Evolutionary conservation across 2,888 invertebrate species (phyloP).

Genomic region (Diadegma fenestrale): DNA sequence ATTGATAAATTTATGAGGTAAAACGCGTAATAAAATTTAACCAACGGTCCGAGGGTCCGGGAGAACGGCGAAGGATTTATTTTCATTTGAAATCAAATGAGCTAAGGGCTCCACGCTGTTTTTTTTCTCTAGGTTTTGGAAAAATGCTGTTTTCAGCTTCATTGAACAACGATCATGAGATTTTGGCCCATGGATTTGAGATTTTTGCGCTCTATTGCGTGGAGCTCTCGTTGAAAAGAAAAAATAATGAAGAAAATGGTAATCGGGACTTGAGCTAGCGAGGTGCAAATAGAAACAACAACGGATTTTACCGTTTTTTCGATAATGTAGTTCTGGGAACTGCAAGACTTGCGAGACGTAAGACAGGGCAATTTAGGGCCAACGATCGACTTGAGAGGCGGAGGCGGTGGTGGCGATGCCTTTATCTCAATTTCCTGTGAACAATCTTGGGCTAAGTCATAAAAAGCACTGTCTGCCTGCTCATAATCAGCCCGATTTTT

Average conservation of each 20-base stretch:
- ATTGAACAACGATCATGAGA: constrained; percentile 17
- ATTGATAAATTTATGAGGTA: constrained; percentile 72
- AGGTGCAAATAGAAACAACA: constrained; percentile 75
- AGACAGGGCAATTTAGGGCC: constrained; percentile 84
- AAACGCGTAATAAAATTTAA: constrained; percentile 71
- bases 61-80: constrained; percentile 61
- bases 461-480: constrained; percentile 77
- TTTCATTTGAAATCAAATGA: constrained; percentile 4
- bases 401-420: constrained; percentile 82
- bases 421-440: constrained; percentile 84
- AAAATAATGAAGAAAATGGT: constrained; percentile 43
- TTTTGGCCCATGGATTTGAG: background rate
- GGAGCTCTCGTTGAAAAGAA: constrained; percentile 27
- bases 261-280: constrained; percentile 74
- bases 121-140: background rate
- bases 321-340: constrained; percentile 84
- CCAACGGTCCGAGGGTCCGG: constrained; percentile 52
- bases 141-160: background rate
- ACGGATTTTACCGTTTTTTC: constrained; percentile 84
- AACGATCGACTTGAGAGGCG: constrained; percentile 82
- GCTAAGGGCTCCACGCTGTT: constrained; percentile 23
- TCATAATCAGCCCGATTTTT: constrained; percentile 48
- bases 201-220: constrained; percentile 10
- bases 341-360: constrained; percentile 82
- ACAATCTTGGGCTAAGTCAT: constrained; percentile 81